Conservation (phyloP, 2,888 invertebrate genomes). For the Eilema griseolum region DNA sequence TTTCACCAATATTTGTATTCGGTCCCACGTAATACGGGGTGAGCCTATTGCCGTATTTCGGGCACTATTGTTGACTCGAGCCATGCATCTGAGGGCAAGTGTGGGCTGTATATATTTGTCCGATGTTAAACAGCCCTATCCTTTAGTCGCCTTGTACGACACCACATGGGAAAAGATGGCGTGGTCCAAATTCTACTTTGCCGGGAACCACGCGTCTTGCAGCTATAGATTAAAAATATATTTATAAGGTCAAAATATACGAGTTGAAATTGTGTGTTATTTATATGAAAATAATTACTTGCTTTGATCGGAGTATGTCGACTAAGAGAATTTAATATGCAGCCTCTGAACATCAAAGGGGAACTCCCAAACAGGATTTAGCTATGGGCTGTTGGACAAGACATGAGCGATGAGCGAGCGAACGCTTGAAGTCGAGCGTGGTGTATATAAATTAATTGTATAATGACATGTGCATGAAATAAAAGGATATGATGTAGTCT, state of each 20-base stretch:
- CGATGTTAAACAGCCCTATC: too few species aligned
- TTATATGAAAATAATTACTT: conserved; percentile 66
- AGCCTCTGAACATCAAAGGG: conserved; percentile 73
- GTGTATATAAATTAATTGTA: conserved; percentile 9
- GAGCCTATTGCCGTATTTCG: too few species aligned
- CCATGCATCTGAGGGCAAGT: too few species aligned
- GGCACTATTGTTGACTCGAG: too few species aligned
- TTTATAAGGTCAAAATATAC: conserved; percentile 42
- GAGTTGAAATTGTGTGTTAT: conserved; percentile 54
- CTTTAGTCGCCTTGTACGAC: too few species aligned
- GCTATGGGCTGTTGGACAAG: conserved; percentile 54
- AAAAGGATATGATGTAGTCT: not conserved
- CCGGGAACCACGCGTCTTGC: too few species aligned
- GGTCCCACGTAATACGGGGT: too few species aligned
- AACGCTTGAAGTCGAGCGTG: not conserved
- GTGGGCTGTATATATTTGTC: too few species aligned
- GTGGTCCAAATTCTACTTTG: too few species aligned
- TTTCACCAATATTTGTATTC: too few species aligned
- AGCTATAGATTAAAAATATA: conserved; percentile 8
- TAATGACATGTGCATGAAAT: conserved; percentile 4
- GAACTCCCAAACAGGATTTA: conserved; percentile 71
- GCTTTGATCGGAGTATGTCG: conserved; percentile 73
- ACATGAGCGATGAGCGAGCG: conserved; percentile 33
- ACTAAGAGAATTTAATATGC: conserved; percentile 78
- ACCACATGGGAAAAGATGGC: too few species aligned